Conservation (phyloP, 1,140 invertebrate species). For the Phthorimaea operculella region DNA sequence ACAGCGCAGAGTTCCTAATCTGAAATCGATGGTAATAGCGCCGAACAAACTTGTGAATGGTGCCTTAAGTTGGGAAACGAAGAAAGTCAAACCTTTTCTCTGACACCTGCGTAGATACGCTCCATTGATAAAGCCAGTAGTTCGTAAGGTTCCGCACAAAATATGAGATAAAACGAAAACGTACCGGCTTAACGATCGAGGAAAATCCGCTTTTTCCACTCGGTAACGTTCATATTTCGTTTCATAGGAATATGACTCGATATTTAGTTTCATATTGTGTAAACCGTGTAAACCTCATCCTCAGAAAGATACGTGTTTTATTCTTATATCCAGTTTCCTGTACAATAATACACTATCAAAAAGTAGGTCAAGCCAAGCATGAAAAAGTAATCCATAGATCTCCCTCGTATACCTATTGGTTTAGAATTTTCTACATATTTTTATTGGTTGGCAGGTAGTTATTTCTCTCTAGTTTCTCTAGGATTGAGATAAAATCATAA, state of each 20-base stretch:
- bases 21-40: slow-evolving; percentile 64
- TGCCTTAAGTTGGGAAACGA: slow-evolving; percentile 52
- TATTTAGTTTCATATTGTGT: no score
- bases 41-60: slow-evolving; percentile 54
- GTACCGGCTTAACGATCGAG: slow-evolving; percentile 1
- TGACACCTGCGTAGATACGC: slow-evolving; percentile 57
- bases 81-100: slow-evolving; percentile 51
- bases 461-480: no score
- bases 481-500: no score
- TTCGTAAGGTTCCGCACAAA: slow-evolving; percentile 22
- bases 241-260: no score
- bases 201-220: slow-evolving; percentile 3
- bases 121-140: slow-evolving; percentile 43
- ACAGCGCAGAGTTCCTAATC: slow-evolving; percentile 60
- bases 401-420: neutral
- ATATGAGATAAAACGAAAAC: slow-evolving; percentile 36
- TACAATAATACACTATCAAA: neutral
- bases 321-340: neutral
- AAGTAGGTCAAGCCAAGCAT: neutral
- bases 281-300: no score
- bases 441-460: neutral
- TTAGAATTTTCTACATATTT: neutral
- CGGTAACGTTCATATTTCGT: neutral
- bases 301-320: neutral
- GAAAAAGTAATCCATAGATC: neutral